Percentiles rank a stretch among this genome's conserved stretches.
These are phyloP conservation scores for Tipula unca DNA, from an alignment of 2,888 invertebrate genomes.

Conservation along the genomic window DNA sequence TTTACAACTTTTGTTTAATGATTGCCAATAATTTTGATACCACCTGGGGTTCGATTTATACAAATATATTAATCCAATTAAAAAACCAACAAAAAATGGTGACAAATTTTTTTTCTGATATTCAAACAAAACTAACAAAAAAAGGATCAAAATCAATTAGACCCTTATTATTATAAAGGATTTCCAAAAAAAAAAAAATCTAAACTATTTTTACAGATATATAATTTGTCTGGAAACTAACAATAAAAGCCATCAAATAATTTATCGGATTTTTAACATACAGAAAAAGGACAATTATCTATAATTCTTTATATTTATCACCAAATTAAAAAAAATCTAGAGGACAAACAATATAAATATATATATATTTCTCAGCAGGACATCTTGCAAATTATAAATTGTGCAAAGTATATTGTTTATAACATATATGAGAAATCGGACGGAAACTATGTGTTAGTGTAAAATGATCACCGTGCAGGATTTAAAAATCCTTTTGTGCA, in stretches of 20 bases:
- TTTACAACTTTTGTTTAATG: not conserved
- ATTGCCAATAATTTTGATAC: conserved; percentile 14
- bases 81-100: not conserved
- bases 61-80: not conserved
- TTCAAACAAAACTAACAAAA: not conserved
- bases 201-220: not conserved
- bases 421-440: not conserved
- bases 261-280: not conserved
- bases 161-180: not conserved
- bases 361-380: not conserved
- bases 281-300: not conserved
- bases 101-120: not conserved
- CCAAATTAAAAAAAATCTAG: not conserved
- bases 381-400: conserved; percentile 8
- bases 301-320: not conserved
- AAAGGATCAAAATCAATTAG: not conserved
- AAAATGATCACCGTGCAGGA: not conserved
- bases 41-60: conserved; percentile 1
- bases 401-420: not conserved
- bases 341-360: not conserved
- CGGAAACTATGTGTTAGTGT: not conserved
- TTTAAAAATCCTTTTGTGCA: not conserved
- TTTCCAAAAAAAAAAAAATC: not conserved
- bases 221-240: not conserved
- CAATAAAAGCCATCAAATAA: not conserved